Conservation (phyloP, 2,113 vertebrate genomes). For the Hystrix cristata region DNA sequence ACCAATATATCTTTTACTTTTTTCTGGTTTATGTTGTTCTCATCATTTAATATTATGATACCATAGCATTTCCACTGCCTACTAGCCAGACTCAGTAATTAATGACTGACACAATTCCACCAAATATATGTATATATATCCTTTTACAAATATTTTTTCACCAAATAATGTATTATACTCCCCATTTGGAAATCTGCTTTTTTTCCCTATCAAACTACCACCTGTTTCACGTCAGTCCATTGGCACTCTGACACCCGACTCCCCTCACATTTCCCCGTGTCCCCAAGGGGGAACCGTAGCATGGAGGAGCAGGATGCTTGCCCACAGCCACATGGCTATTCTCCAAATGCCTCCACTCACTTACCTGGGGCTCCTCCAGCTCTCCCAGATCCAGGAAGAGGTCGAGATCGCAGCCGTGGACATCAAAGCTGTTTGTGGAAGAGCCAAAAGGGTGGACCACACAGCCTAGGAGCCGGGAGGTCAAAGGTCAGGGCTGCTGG, state of each 20-base stretch:
- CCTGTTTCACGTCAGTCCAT: not conserved
- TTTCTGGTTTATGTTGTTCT: not conserved
- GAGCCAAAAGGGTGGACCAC: constrained; percentile 94
- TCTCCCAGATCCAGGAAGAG: constrained; percentile 94
- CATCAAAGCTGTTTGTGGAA: constrained; percentile 93
- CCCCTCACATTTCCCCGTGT: not conserved
- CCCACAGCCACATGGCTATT: not conserved
- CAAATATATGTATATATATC: not conserved
- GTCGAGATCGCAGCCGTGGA: constrained; percentile 95
- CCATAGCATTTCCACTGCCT: not conserved
- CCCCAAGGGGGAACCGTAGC: not conserved
- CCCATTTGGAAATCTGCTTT: not conserved
- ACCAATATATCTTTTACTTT: not conserved
- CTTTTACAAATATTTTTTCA: not conserved
- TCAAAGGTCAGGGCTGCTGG: not conserved
- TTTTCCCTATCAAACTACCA: not conserved
- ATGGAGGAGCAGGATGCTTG: not conserved
- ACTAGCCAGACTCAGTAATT: not conserved
- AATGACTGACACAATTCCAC: not conserved
- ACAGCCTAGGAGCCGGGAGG: constrained; percentile 88
- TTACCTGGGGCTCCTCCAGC: constrained; percentile 91
- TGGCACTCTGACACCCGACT: not conserved
- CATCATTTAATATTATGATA: not conserved
- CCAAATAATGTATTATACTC: not conserved
- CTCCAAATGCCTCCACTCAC: constrained; percentile 44